These are phyloP conservation scores for Lacanobia oleracea DNA, from an alignment of 2,888 invertebrate species.

Conservation along the genomic window DNA sequence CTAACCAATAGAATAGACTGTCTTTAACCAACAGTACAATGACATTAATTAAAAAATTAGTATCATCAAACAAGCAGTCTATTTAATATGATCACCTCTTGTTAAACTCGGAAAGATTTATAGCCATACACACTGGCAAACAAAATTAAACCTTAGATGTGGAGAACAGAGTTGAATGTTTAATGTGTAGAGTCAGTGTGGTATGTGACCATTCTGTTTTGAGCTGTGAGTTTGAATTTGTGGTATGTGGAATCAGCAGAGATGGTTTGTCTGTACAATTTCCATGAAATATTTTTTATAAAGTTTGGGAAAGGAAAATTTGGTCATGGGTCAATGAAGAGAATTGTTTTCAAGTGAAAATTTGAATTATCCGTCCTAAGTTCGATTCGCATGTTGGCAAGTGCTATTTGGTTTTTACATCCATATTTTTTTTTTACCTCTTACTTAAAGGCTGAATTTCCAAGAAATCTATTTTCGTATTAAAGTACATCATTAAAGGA, in stretches of 20 bases:
- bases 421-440: no score
- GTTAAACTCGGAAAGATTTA: conserved; percentile 36
- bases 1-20: background rate
- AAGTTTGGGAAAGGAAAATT: background rate
- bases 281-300: background rate
- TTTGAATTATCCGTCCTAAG: no score
- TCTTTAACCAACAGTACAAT: conserved; percentile 2
- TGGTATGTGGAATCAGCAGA: conserved; percentile 19
- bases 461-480: no score
- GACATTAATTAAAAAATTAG: conserved; percentile 45
- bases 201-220: conserved; percentile 15
- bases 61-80: conserved; percentile 30
- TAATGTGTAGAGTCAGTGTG: background rate
- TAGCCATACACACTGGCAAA: background rate
- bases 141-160: fast-evolving
- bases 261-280: background rate
- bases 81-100: conserved; percentile 42
- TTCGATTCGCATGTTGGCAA: no score
- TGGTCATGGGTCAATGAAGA: background rate
- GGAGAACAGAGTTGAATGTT: background rate
- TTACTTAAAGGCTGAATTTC: no score
- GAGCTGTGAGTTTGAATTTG: background rate
- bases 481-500: no score
- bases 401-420: no score
- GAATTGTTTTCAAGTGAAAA: no score